Evolutionary conservation across 92 coral and sea anemone species (phyloP), one percentile per base, ranked within the genome.

Genomic region (Bergia sp.): DNA sequence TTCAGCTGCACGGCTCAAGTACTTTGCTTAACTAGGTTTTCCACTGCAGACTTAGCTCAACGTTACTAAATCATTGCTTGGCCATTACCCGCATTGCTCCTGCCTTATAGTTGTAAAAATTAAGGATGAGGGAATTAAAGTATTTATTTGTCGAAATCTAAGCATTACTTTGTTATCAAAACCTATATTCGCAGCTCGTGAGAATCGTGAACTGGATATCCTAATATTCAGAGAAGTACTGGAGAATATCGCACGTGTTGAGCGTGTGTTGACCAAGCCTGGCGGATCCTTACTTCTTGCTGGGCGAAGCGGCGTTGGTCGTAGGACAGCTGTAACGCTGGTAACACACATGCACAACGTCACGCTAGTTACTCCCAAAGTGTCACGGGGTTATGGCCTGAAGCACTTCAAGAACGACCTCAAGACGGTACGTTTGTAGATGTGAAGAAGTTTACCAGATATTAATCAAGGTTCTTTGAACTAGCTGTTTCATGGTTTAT

Each of bases 271-370:
- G 73, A 97, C 99, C 67, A 89, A 89, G 78, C 96, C 98, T 64
- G 98, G 98, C 29, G 99, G 99, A 85, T 97, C 98, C 2, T 94
- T 97, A 23, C 92, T 97, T 21, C 89, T 97, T 92, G 99, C 99
- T 81, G 99, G 99, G 40, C 97, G 99, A 53, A 97, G 99, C 81
- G 99, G 99, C 53, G 99, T 96, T 50, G 99, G 99, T 53, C 97
- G 99, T 7, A 88, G 99, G 86, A 97, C 99, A 73, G 99, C 99
- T 86, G 98, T 94, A 66, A 90, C 98, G 69, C 91, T 97, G 66
- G 99, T 97, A 73, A 93, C 99, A 42, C 99, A 97, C 92, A 97
- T 97, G 99, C 99, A 97, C 91, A 97, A 96, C 89, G 91, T 97
- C 37, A 95, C 96, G 79, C 89, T 97, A 40, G 92, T 97, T 75